A percentile compares a stretch with the other conserved stretches of the same genome.
phyloP scores from a whole-genome alignment of 2,113 vertebrate genomes.

The Halcyon malimbica region DNA sequence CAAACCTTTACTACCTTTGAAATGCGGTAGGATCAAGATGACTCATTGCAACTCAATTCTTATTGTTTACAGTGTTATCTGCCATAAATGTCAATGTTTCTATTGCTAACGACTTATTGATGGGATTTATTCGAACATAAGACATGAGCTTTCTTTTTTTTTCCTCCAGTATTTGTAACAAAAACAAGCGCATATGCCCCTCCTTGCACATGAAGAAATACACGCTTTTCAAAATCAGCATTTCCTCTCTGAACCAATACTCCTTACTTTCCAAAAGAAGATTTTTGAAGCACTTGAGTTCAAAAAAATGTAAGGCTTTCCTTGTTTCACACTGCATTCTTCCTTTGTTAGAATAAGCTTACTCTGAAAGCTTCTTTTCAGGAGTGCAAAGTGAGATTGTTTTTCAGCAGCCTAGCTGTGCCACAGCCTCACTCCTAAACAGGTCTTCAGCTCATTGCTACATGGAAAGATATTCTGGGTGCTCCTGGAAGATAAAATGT shows the following conservation, averaged over 20 bases:
- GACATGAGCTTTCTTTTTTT: background rate
- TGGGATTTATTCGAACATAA: background rate
- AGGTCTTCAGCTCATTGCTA: background rate
- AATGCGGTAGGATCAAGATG: background rate
- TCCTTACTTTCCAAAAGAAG: background rate
- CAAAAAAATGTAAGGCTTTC: background rate
- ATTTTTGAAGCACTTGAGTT: background rate
- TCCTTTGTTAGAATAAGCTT: background rate
- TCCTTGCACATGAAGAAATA: background rate
- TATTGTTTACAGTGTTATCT: background rate
- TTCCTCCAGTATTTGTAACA: background rate
- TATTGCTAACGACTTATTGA: background rate
- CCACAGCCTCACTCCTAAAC: background rate
- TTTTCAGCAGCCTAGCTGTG: background rate
- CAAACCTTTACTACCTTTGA: background rate
- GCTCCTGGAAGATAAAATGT: background rate
- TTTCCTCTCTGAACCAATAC: background rate
- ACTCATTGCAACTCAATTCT: background rate
- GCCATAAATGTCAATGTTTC: background rate
- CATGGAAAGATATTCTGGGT: background rate
- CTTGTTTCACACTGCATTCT: background rate
- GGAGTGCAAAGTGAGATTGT: background rate
- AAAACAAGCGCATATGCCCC: background rate
- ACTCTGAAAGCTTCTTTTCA: background rate
- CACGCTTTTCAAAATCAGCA: fast-evolving